phyloP scores from a whole-genome alignment of 2,888 invertebrate genomes.

The Fabriciana adippe region DNA sequence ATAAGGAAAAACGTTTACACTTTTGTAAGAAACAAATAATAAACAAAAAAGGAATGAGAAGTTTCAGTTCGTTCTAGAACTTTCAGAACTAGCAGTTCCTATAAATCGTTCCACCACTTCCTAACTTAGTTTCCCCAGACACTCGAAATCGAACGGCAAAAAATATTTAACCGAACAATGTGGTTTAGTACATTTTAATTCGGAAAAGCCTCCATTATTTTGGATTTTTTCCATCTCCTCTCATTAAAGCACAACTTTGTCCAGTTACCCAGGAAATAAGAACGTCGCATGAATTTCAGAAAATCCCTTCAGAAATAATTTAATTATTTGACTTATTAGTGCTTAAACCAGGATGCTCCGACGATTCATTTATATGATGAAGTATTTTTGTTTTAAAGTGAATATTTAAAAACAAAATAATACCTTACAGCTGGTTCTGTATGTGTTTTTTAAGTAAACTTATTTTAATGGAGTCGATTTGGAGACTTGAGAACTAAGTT shows the following conservation, averaged over 20 bases:
- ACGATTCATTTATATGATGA: neutral
- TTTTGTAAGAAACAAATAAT: slow-evolving; percentile 5
- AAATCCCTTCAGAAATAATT: slow-evolving; percentile 9
- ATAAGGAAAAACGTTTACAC: neutral
- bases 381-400: too few species aligned
- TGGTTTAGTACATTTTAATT: slow-evolving; percentile 55
- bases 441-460: too few species aligned
- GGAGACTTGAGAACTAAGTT: too few species aligned
- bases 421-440: too few species aligned
- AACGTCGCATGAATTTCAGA: slow-evolving; percentile 13
- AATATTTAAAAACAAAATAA: too few species aligned
- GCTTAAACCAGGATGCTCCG: neutral
- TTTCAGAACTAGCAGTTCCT: slow-evolving; percentile 21
- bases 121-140: slow-evolving; percentile 14
- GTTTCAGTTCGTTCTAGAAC: slow-evolving; percentile 26
- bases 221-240: slow-evolving; percentile 48
- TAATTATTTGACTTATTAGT: slow-evolving; percentile 17
- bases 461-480: too few species aligned
- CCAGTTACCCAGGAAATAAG: slow-evolving; percentile 25
- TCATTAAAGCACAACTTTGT: slow-evolving; percentile 62
- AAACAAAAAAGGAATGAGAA: slow-evolving; percentile 25
- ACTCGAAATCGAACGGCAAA: slow-evolving; percentile 23
- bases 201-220: slow-evolving; percentile 44
- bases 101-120: slow-evolving; percentile 25
- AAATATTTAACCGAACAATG: slow-evolving; percentile 51